phyloP scores from a whole-genome alignment of 2,797 vertebrate genomes.

The Florisuga fusca region DNA sequence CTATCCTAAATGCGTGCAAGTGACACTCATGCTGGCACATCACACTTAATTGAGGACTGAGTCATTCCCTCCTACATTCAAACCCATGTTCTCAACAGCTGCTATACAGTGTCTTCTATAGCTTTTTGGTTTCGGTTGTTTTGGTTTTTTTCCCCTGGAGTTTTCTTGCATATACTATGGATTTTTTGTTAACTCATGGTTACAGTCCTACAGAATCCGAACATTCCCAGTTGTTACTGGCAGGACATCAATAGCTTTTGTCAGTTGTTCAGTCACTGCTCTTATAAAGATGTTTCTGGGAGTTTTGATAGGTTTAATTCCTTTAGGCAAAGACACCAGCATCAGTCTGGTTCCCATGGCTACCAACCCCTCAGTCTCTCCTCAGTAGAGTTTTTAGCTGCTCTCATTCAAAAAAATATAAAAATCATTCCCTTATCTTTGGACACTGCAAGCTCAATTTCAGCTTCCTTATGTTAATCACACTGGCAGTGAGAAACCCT shows the following conservation, averaged over 20 bases:
- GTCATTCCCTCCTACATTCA: slow-evolving; percentile 44
- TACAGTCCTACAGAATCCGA: background rate
- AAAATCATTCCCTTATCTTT: background rate
- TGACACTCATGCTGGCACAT: background rate
- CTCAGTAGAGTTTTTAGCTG: slow-evolving; percentile 20
- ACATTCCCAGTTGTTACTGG: background rate
- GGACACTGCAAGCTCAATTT: background rate
- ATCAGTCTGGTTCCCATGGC: slow-evolving; percentile 60
- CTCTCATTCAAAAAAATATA: background rate
- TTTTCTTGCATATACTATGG: background rate
- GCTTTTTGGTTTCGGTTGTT: background rate
- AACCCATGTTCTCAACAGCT: slow-evolving; percentile 6
- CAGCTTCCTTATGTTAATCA: background rate
- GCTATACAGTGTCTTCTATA: background rate
- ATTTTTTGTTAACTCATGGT: background rate
- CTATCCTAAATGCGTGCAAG: background rate
- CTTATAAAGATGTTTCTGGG: slow-evolving; percentile 18
- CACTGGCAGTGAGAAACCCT: background rate
- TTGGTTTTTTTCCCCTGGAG: background rate
- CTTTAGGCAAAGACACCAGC: slow-evolving; percentile 25
- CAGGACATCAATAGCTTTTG: background rate
- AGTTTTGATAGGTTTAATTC: slow-evolving; percentile 24
- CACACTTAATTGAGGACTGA: slow-evolving; percentile 24
- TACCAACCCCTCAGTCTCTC: slow-evolving; percentile 16
- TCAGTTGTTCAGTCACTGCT: background rate